phyloP scores from a whole-genome alignment of 2,797 vertebrate genomes.

The Simalia tracyae region DNA sequence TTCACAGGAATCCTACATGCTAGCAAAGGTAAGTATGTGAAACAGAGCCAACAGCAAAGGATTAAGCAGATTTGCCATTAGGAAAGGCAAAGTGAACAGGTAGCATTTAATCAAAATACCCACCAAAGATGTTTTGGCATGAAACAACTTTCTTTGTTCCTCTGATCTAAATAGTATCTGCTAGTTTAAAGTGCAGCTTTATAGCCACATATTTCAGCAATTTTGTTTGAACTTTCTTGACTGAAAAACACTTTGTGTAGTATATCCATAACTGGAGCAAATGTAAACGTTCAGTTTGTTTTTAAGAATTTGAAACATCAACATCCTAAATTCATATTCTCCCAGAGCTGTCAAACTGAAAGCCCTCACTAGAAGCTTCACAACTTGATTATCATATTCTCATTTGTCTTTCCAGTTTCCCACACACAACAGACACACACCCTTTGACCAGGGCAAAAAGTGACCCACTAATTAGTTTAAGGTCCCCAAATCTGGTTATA shows the following conservation, averaged over 20 bases:
- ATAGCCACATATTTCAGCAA: slow-evolving; percentile 12
- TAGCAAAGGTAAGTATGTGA: slow-evolving; percentile 8
- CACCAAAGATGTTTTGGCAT: slow-evolving; percentile 29
- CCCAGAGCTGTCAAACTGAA: slow-evolving; percentile 46
- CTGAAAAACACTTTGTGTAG: slow-evolving; percentile 43
- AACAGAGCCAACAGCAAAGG: slow-evolving; percentile 6
- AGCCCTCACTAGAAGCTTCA: slow-evolving; percentile 15
- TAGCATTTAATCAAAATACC: slow-evolving; percentile 9
- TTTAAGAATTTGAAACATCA: slow-evolving; percentile 49
- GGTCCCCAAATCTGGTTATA: slow-evolving; percentile 14
- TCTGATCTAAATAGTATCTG: slow-evolving; percentile 18
- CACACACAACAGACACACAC: slow-evolving; percentile 54
- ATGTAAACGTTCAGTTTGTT: slow-evolving; percentile 60
- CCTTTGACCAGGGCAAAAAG: slow-evolving; percentile 57
- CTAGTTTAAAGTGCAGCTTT: slow-evolving; percentile 17
- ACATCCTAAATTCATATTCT: slow-evolving; percentile 52
- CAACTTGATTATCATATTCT: slow-evolving; percentile 45
- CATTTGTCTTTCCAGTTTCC: slow-evolving; percentile 65
- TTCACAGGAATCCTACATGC: slow-evolving; percentile 13
- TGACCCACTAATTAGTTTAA: slow-evolving; percentile 51
- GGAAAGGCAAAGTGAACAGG: slow-evolving; percentile 51
- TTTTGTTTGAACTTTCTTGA: slow-evolving; percentile 36
- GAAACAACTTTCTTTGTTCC: slow-evolving; percentile 30
- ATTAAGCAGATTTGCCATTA: slow-evolving; percentile 46
- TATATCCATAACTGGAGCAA: not conserved